These are phyloP conservation scores for Timema podura DNA, from an alignment of 2,888 invertebrate species.

Conservation along the genomic window DNA sequence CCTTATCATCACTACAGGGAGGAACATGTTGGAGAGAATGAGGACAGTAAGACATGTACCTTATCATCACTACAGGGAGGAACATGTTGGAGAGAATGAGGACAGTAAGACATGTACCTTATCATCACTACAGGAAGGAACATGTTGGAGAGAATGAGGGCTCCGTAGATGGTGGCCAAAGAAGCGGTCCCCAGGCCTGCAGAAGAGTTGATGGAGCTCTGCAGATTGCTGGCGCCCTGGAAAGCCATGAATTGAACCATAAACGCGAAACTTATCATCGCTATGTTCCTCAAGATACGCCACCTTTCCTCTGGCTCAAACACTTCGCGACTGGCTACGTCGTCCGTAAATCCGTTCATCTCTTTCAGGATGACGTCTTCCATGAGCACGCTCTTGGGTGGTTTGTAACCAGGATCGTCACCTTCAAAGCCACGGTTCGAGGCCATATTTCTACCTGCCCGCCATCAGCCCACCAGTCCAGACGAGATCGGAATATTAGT, in stretches of 20 bases:
- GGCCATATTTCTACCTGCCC: too few relatives aligned
- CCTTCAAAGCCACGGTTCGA: too few relatives aligned
- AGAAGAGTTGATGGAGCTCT: conserved; percentile 80
- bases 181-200: conserved; percentile 80
- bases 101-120: conserved; percentile 21
- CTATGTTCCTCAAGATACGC: conserved; percentile 78
- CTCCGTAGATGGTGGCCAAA: conserved; percentile 79
- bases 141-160: conserved; percentile 84
- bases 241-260: conserved; percentile 92
- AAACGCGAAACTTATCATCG: conserved; percentile 81
- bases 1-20: too few relatives aligned
- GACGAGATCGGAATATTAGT: too few relatives aligned
- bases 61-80: too few relatives aligned
- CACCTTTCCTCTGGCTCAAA: conserved; percentile 62
- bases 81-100: too few relatives aligned
- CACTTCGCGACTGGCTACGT: conserved; percentile 25
- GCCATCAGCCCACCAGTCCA: too few relatives aligned
- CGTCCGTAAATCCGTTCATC: neutral
- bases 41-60: too few relatives aligned
- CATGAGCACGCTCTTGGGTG: too few relatives aligned
- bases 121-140: conserved; percentile 75
- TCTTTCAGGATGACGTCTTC: neutral
- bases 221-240: conserved; percentile 79
- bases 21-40: too few relatives aligned
- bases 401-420: too few relatives aligned